A percentile compares a stretch with the other conserved stretches of the same genome.
phyloP scores from a whole-genome alignment of 2,888 invertebrate genomes.

The Andrena camellia region DNA sequence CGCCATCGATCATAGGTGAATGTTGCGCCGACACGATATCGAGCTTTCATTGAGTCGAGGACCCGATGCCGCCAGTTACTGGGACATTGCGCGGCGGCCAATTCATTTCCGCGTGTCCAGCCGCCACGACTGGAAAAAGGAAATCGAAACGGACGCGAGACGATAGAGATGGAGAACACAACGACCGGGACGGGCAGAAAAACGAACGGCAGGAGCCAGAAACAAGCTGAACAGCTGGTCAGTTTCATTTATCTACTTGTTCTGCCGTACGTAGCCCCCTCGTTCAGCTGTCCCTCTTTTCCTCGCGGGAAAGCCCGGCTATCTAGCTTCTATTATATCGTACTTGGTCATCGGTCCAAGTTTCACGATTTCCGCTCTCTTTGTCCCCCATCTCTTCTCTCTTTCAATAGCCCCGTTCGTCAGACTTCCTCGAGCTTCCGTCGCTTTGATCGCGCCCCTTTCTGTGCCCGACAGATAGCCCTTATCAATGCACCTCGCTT shows the following conservation, averaged over 20 bases:
- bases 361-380: slow-evolving; percentile 28
- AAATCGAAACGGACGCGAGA: slow-evolving; percentile 30
- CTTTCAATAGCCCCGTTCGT: background rate
- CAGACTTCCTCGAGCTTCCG: slow-evolving; percentile 1
- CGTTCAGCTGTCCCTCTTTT: slow-evolving; percentile 2
- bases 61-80: background rate
- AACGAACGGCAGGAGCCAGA: slow-evolving; percentile 11
- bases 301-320: slow-evolving; percentile 10
- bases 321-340: slow-evolving; percentile 32
- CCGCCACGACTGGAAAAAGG: slow-evolving; percentile 28
- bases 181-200: background rate
- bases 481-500: background rate
- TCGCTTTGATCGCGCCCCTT: slow-evolving; percentile 12
- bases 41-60: background rate
- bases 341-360: slow-evolving; percentile 39
- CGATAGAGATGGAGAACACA: slow-evolving; percentile 7
- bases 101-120: slow-evolving; percentile 41
- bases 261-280: background rate
- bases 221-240: background rate
- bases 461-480: background rate
- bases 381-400: background rate
- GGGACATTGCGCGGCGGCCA: background rate
- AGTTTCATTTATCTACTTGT: slow-evolving; percentile 36
- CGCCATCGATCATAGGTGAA: background rate
- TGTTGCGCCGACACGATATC: background rate